Conservation (phyloP, 2,888 invertebrate genomes). For the Petrolisthes manimaculis region DNA sequence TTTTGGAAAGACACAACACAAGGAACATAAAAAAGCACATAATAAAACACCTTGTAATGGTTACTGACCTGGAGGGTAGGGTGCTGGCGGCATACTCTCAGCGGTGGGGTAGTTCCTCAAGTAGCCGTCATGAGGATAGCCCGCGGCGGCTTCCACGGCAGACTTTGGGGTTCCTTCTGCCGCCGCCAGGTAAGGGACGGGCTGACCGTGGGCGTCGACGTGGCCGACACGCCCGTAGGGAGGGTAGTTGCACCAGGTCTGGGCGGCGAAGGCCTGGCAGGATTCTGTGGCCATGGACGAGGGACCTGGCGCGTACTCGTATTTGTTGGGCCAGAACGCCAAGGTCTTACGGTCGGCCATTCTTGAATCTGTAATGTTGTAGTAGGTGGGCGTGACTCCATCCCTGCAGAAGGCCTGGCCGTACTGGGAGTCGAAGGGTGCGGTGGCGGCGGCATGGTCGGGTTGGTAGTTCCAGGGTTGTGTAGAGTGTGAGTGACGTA, state of each 20-base stretch:
- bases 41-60: not conserved
- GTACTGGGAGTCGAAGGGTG: conserved; percentile 65
- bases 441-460: conserved; percentile 61
- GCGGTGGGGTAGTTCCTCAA: conserved; percentile 81
- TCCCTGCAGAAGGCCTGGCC: conserved; percentile 60
- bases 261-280: conserved; percentile 71
- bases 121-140: conserved; percentile 82
- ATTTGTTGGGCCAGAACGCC: conserved; percentile 78
- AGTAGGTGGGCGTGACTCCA: conserved; percentile 66
- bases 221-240: conserved; percentile 71
- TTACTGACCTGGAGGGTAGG: conserved; percentile 80
- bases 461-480: conserved; percentile 67
- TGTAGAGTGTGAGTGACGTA: conserved; percentile 76
- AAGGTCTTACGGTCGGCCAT: conserved; percentile 73
- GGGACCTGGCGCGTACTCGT: conserved; percentile 71
- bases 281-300: conserved; percentile 67
- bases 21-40: no score
- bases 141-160: conserved; percentile 72
- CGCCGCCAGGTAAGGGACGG: conserved; percentile 66
- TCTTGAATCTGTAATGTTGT: conserved; percentile 66
- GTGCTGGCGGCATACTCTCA: conserved; percentile 81
- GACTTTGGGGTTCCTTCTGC: conserved; percentile 68
- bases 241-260: conserved; percentile 82
- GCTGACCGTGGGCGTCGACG: conserved; percentile 67
- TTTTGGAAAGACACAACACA: no score